These are phyloP conservation scores for Rousettus leschenaultii DNA, from an alignment of 2,113 vertebrate genomes.

Conservation along the genomic window DNA sequence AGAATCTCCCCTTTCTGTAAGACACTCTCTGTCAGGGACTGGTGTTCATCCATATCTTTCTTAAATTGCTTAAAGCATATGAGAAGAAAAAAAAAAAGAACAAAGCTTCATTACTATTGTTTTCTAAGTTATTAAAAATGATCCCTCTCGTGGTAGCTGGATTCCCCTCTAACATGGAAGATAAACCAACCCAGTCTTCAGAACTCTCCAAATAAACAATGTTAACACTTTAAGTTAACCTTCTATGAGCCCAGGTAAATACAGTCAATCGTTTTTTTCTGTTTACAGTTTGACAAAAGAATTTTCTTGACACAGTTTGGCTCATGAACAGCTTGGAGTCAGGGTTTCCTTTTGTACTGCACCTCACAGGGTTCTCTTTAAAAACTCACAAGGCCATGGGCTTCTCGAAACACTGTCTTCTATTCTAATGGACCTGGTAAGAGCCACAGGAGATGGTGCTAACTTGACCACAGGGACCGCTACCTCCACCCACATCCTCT, in stretches of 20 bases:
- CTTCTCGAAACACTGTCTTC: neutral
- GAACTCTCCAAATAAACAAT: neutral
- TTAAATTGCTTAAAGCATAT: slow-evolving; percentile 85
- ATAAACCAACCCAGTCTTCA: neutral
- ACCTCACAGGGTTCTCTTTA: neutral
- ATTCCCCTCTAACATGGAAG: neutral
- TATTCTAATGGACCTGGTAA: neutral
- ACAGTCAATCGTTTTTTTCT: neutral
- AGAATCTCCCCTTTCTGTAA: slow-evolving; percentile 89
- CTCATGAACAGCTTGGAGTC: neutral
- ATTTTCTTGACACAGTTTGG: neutral
- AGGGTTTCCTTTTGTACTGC: neutral
- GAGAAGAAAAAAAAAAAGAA: neutral
- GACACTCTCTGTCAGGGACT: slow-evolving; percentile 84
- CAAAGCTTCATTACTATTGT: neutral
- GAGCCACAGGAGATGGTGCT: neutral
- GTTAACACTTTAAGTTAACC: neutral
- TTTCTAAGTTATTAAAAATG: neutral
- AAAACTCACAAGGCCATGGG: neutral
- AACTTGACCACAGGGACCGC: neutral
- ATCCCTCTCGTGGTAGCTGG: neutral
- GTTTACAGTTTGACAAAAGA: neutral
- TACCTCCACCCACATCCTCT: neutral
- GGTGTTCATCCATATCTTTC: slow-evolving; percentile 86
- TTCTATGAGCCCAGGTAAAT: neutral